A percentile compares a stretch with the other conserved stretches of the same genome.
These are phyloP conservation scores for Rhabdophis nuchalis DNA, from an alignment of 2,797 vertebrate genomes.

Conservation along the genomic window DNA sequence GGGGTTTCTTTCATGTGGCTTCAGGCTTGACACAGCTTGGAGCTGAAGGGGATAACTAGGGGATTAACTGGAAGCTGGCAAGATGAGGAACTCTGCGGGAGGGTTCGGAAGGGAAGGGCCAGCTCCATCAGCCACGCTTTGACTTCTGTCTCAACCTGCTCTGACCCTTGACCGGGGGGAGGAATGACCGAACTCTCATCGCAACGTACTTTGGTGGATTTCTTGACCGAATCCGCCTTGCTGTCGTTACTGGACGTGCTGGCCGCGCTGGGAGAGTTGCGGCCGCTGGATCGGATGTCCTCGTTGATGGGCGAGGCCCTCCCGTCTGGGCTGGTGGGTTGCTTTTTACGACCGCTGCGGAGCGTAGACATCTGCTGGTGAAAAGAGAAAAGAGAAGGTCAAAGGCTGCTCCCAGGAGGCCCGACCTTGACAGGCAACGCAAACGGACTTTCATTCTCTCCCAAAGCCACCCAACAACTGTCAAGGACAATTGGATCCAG, in stretches of 20 bases:
- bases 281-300: slow-evolving; percentile 93
- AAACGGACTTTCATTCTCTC: not conserved
- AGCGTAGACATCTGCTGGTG: slow-evolving; percentile 91
- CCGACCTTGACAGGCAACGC: accelerated
- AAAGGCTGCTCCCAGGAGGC: not conserved
- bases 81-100: not conserved
- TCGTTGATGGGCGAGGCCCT: slow-evolving; percentile 90
- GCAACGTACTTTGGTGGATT: slow-evolving; percentile 81
- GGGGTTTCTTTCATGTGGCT: too few relatives aligned
- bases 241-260: slow-evolving; percentile 98
- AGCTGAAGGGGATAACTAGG: not conserved
- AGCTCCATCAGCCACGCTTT: not conserved
- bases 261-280: slow-evolving; percentile 93
- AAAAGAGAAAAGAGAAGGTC: not conserved
- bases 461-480: not conserved
- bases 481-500: not conserved
- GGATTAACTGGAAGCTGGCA: not conserved
- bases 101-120: not conserved
- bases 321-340: slow-evolving; percentile 95
- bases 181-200: accelerated
- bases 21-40: too few relatives aligned
- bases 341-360: slow-evolving; percentile 98
- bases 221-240: slow-evolving; percentile 91
- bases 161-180: too few relatives aligned
- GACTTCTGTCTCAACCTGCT: not conserved